These are phyloP conservation scores for Esox niger DNA, from an alignment of 2,113 vertebrate species.

Conservation along the genomic window DNA sequence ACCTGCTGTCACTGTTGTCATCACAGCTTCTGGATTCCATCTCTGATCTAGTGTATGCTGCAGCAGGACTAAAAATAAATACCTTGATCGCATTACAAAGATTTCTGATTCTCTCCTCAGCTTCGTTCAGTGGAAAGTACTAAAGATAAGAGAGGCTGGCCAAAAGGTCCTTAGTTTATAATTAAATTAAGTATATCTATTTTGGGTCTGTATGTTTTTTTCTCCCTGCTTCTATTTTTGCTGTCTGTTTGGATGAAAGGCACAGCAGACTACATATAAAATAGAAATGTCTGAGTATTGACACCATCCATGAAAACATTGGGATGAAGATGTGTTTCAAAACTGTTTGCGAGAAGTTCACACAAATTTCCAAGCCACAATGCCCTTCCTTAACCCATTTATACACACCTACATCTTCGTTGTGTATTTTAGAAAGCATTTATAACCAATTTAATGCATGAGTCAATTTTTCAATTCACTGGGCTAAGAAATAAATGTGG, in stretches of 20 bases:
- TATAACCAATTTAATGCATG: no score
- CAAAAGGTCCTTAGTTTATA: constrained; percentile 38
- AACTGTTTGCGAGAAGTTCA: not conserved
- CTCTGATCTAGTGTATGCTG: not conserved
- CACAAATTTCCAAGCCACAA: not conserved
- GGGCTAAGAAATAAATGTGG: no score
- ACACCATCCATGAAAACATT: not conserved
- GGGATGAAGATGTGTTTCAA: not conserved
- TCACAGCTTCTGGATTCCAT: not conserved
- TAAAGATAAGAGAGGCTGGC: constrained; percentile 37
- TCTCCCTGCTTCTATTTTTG: not conserved
- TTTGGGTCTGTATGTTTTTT: constrained; percentile 3
- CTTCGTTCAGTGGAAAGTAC: not conserved
- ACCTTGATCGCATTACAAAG: constrained; percentile 13
- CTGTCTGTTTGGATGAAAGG: not conserved
- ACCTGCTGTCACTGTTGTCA: not conserved
- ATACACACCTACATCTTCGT: no score
- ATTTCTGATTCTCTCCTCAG: constrained; percentile 39
- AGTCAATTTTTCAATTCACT: no score
- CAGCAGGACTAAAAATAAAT: constrained; percentile 42
- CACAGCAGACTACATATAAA: not conserved
- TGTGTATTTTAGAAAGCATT: no score
- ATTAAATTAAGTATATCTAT: constrained; percentile 15
- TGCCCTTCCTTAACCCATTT: no score
- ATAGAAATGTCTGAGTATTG: not conserved